Conservation (phyloP, 2,888 invertebrate genomes). For the Eristalis pertinax region DNA sequence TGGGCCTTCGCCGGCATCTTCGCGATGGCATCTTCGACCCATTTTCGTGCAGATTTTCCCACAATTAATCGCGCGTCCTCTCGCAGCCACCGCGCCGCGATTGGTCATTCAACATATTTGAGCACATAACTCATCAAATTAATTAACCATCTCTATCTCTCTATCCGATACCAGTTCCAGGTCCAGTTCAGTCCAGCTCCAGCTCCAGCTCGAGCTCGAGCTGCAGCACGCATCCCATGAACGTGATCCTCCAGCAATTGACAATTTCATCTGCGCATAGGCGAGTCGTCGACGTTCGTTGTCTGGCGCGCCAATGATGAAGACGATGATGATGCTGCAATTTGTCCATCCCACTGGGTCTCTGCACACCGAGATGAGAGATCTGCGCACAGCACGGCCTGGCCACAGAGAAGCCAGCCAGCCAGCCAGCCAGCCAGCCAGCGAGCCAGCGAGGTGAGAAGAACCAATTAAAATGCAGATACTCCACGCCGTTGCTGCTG, state of each 20-base stretch:
- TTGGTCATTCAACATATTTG: constrained; percentile 46
- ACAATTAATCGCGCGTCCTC: constrained; percentile 25
- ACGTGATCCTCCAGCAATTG: constrained; percentile 16
- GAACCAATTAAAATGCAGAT: constrained; percentile 60
- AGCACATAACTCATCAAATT: constrained; percentile 66
- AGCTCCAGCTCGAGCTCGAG: not conserved
- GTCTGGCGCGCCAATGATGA: not conserved
- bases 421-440: too few species aligned
- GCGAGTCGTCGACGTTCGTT: not conserved
- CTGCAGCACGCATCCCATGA: not conserved
- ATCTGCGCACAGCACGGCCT: not conserved
- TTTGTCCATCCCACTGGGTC: constrained; percentile 41
- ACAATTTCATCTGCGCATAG: constrained; percentile 43
- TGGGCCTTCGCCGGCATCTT: not conserved
- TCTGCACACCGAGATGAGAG: not conserved
- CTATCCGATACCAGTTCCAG: constrained; percentile 3
- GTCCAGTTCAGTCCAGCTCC: not conserved
- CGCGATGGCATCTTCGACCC: not conserved
- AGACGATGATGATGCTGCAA: constrained; percentile 19
- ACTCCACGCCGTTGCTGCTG: constrained; percentile 3
- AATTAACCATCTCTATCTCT: constrained; percentile 55
- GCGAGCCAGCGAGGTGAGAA: constrained; percentile 62
- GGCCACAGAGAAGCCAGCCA: not conserved
- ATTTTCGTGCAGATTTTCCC: constrained; percentile 14
- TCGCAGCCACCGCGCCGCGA: constrained; percentile 21